Evolutionary conservation across 2,888 invertebrate genomes (phyloP), one percentile per base, ranked within the genome.

Genomic region (Blastobasis adustella): DNA sequence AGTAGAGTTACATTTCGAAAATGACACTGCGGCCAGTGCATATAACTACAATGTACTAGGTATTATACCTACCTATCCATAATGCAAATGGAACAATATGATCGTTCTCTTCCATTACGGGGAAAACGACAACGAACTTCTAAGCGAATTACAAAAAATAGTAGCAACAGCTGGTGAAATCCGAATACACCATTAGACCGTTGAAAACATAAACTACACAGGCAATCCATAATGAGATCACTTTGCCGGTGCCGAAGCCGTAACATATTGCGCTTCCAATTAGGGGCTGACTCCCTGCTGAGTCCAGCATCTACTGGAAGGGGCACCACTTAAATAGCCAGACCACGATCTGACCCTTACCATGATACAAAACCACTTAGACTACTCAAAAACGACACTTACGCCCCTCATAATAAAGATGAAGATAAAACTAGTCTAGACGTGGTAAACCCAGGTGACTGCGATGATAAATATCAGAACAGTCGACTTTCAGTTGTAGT

Each of bases 201-300:
- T 5, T 46, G 38, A 10, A 49, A 49, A 49, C 44, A 50, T 46
- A 41, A 43, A 51, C 42, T 42, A 50, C 49, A 54, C 54, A 62
- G 23, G 73, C 75, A 76, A 69, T 76, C 61, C 58, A 58, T 58
- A 66, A 58, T 55, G 60, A 57, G 55, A 56, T 55, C 56, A 67
- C 62, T 65, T 62, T 58, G 60, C 62, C 67, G 65, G 66, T 69
- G 66, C 71, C 69, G 71, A 74, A 73, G 72, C 67, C 63, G 66
- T 85, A 83, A 86, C 79, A 77, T 87, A 88, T 87, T 79, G 84
- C 81, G 67, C 76, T 76, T 71, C 87, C 87, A 88, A 88, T 88
- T 87, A 86, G 80, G 85, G 87, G 67, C 60, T 61, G 63, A 69
- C 86, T 71, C 83, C 87, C 87, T 74, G 87, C 86, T 87, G 87